Evolutionary conservation across 2,113 vertebrate species (phyloP).

Genomic region (Oreochromis tanganicae): DNA sequence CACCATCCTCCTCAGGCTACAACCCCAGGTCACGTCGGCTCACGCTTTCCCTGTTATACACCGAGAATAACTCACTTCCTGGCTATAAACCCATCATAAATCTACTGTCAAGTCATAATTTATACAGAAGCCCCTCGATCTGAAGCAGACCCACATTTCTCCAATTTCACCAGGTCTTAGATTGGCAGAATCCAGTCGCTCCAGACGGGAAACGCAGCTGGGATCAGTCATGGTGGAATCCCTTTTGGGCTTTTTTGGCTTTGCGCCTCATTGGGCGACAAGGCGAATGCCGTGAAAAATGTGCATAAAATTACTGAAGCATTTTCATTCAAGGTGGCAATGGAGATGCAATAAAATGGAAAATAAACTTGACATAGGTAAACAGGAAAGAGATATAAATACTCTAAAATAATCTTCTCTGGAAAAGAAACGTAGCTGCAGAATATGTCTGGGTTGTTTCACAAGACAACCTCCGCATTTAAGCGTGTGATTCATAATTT

Average conservation of each 20-base stretch:
- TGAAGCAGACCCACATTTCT: conserved; percentile 34
- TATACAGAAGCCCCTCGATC: conserved; percentile 24
- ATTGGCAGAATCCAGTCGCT: conserved; percentile 49
- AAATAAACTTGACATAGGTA: conserved; percentile 33
- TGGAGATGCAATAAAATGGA: conserved; percentile 18
- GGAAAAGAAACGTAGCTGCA: conserved; percentile 9
- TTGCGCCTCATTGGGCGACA: conserved; percentile 4
- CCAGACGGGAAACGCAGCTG: conserved; percentile 29
- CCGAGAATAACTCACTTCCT: conserved; percentile 46
- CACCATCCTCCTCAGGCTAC: neutral
- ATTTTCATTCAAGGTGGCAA: conserved; percentile 14
- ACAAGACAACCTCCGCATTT: conserved; percentile 47
- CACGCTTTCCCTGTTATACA: conserved; percentile 32
- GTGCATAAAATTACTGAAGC: conserved; percentile 8
- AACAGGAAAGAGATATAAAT: conserved; percentile 38
- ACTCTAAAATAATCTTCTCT: conserved; percentile 12
- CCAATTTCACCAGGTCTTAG: conserved; percentile 32
- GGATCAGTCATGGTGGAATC: conserved; percentile 22
- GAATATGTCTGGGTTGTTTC: conserved; percentile 54
- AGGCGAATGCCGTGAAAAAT: conserved; percentile 31
- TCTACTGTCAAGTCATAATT: conserved; percentile 40
- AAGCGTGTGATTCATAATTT: conserved; percentile 62
- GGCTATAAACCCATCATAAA: conserved; percentile 42
- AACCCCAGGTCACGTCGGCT: conserved; percentile 32
- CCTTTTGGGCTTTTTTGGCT: conserved; percentile 14